phyloP scores from a whole-genome alignment of 2,888 invertebrate species.

The Caenorhabditis panamensis region DNA sequence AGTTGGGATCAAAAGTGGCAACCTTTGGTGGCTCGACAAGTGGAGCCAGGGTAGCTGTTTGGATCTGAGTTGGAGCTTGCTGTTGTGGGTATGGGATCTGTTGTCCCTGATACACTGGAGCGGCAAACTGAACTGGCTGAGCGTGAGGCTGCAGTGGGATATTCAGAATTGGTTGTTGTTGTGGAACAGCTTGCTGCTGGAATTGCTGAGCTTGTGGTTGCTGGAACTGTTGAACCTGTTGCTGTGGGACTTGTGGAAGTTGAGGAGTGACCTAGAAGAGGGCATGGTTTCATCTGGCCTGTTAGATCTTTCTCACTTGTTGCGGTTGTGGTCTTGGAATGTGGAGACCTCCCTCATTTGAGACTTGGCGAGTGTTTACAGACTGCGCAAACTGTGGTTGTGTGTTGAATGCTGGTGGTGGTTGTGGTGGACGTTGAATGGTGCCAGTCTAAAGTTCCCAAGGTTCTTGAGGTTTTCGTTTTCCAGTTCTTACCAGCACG shows the following conservation, averaged over 20 bases:
- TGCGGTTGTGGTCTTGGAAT: constrained; percentile 43
- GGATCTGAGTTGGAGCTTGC: constrained; percentile 31
- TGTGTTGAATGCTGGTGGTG: constrained; percentile 52
- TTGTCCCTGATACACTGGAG: constrained; percentile 53
- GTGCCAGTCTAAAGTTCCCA: constrained; percentile 11
- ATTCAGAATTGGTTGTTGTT: constrained; percentile 52
- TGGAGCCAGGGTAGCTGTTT: constrained; percentile 68
- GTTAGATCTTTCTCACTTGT: constrained; percentile 10
- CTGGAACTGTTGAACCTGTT: constrained; percentile 26
- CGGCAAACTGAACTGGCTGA: constrained; percentile 59
- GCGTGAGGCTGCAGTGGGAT: constrained; percentile 58
- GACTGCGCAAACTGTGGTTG: constrained; percentile 57
- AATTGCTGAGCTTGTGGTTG: constrained; percentile 28
- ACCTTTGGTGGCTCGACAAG: constrained; percentile 65
- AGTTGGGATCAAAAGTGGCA: constrained; percentile 54
- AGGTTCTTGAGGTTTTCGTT: background rate
- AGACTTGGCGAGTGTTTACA: constrained; percentile 51
- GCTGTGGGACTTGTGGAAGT: background rate
- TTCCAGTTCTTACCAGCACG: constrained; percentile 13
- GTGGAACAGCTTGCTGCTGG: constrained; percentile 35
- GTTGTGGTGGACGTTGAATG: constrained; percentile 46
- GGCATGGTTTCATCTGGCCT: too few species aligned
- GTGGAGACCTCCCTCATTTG: constrained; percentile 55
- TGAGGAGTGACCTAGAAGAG: background rate
- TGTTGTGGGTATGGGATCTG: constrained; percentile 56